These are phyloP conservation scores for Alouatta caraya DNA, from an alignment of 2,797 vertebrate species.

Conservation along the genomic window DNA sequence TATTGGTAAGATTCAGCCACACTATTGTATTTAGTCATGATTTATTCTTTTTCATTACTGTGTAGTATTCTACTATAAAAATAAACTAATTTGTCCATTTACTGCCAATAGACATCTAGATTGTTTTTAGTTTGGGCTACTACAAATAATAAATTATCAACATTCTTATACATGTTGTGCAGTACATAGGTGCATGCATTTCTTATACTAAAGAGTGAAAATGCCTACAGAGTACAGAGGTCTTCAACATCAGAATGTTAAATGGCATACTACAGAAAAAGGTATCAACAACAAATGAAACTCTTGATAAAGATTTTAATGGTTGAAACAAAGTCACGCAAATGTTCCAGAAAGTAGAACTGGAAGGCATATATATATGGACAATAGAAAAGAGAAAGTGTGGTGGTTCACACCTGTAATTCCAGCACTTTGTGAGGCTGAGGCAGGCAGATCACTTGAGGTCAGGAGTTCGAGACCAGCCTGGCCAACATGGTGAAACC, in stretches of 20 bases:
- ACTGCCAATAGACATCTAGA: not conserved
- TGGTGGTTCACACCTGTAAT: not conserved
- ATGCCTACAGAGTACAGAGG: not conserved
- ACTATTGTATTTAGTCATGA: not conserved
- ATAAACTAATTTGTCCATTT: not conserved
- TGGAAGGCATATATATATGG: not conserved
- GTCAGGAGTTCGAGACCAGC: not conserved
- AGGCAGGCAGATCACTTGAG: not conserved
- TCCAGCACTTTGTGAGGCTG: not conserved
- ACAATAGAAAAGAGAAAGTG: not conserved
- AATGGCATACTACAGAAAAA: not conserved
- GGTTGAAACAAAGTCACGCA: not conserved
- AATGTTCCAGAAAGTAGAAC: not conserved
- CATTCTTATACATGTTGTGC: not conserved
- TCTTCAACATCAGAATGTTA: not conserved
- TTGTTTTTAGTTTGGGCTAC: not conserved
- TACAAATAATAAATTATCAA: not conserved
- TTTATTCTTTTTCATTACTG: not conserved
- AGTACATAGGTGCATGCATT: not conserved
- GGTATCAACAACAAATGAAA: not conserved
- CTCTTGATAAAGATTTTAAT: not conserved
- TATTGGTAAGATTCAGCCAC: not conserved
- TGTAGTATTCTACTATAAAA: not conserved
- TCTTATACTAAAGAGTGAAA: not conserved
- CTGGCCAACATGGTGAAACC: not conserved